Base-by-base conservation (phyloP, 2,797 vertebrate species). In the Tinamus major region DNA sequence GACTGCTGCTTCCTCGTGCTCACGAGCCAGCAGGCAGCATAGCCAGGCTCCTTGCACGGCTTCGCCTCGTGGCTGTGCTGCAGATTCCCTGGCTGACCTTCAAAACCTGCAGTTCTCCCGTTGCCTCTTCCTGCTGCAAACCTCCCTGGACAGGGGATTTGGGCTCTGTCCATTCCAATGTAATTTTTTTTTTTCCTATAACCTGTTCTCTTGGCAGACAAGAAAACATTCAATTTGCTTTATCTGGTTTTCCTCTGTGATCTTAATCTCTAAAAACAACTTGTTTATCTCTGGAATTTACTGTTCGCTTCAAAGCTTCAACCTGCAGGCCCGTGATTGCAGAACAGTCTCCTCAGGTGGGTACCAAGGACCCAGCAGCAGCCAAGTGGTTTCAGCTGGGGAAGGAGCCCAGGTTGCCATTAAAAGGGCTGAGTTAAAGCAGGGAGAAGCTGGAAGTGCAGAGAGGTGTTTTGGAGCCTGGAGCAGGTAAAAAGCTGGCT, bases 261-360 rank as follows among this genome's bases (percentile, higher is more conserved):
- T 8, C 33, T 80, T 81, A 55, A 83, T 63, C 53, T 76, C 29
- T 33, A 44, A 42, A 53, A 5, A 37, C 68, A 61, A 61, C 27
- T 64, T n/a, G 16, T 1, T 0, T 7, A 11, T 35, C 68, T 41
- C 49, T 41, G 71, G 65, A 81, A 65, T 61, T 68, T 49, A 68
- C 17, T 39, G 23, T 55, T 64, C 53, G 15, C 10, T 70, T 53
- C 7, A 13, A 41, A 64, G n/a, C 55, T 31, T 26, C 20, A 55
- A 70, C 69, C 67, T 33, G 46, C 26, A 3, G 0, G 17, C 16
- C 33, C 37, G 33, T 37, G 51, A 4, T 5, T 10, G 0, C 1
- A 4, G 51, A 26, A n/a, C 37, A 17, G 16, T 17, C 19, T 44
- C 24, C 42, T 1, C 4, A 1, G 11, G 70, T 48, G 19, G 44